phyloP scores from a whole-genome alignment of 2,797 vertebrate species.

The Natrix natrix region DNA sequence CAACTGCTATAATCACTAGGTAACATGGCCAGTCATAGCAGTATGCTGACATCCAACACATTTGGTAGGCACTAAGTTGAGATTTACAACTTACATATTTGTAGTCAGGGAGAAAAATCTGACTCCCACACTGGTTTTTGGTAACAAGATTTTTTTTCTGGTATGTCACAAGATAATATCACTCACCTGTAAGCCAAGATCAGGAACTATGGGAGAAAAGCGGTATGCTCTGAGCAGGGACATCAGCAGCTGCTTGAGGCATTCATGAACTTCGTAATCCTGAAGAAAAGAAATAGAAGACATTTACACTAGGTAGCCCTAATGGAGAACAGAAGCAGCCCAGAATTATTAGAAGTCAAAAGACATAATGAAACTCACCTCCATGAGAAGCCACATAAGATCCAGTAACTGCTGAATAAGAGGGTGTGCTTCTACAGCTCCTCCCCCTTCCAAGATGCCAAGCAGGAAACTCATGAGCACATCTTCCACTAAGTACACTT shows the following conservation, averaged over 20 bases:
- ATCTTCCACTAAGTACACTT: constrained; percentile 95
- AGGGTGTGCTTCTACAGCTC: constrained; percentile 83
- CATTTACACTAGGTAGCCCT: neutral
- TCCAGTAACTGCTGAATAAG: constrained; percentile 90
- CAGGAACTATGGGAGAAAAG: constrained; percentile 96
- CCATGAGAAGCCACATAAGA: constrained; percentile 98
- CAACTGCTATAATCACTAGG: neutral
- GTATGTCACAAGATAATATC: constrained; percentile 8
- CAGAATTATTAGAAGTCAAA: neutral
- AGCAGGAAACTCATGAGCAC: constrained; percentile 93
- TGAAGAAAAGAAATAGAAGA: constrained; percentile 54
- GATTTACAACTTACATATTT: neutral
- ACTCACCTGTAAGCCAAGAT: constrained; percentile 90
- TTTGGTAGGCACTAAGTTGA: neutral
- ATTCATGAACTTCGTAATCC: constrained; percentile 95
- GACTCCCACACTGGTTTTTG: constrained; percentile 2
- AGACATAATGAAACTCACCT: constrained; percentile 74
- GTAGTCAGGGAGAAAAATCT: neutral
- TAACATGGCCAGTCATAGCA: neutral
- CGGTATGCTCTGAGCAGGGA: constrained; percentile 92
- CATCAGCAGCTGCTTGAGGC: constrained; percentile 97
- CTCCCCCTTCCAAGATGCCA: constrained; percentile 84
- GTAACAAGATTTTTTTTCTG: constrained; percentile 9
- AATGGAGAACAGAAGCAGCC: neutral
- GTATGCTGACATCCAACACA: neutral